A percentile compares a stretch with the other conserved stretches of the same genome.
phyloP scores from a whole-genome alignment of 2,113 vertebrate species.

The Glaucomys volans region DNA sequence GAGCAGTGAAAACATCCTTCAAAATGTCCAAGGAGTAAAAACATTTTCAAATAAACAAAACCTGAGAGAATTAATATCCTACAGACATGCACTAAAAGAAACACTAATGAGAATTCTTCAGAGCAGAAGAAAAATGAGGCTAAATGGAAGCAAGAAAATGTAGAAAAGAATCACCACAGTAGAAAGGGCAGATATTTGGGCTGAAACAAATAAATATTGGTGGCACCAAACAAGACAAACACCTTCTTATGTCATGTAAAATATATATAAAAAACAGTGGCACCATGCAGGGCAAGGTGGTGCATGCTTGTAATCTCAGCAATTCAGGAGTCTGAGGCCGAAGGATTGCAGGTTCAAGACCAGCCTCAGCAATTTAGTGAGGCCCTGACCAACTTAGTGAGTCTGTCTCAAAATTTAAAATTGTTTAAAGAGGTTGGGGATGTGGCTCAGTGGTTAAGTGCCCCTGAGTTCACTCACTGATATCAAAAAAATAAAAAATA shows the following conservation, averaged over 20 bases:
- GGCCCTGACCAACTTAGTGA: too few species aligned
- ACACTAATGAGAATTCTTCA: neutral
- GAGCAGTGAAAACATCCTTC: conserved; percentile 22
- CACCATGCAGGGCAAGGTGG: neutral
- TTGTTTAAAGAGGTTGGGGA: too few species aligned
- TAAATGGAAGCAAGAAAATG: neutral
- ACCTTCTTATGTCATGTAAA: neutral
- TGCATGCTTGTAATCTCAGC: too few species aligned
- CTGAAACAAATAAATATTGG: conserved; percentile 23
- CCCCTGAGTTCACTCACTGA: too few species aligned
- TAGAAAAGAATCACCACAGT: neutral
- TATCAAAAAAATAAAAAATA: too few species aligned
- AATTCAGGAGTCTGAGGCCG: too few species aligned
- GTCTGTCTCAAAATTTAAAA: too few species aligned
- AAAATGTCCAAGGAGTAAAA: conserved; percentile 13
- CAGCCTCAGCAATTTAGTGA: too few species aligned
- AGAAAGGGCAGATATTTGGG: neutral
- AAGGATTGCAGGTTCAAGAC: too few species aligned
- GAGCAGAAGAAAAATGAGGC: conserved; percentile 31
- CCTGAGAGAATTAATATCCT: conserved; percentile 37
- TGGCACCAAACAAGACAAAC: neutral
- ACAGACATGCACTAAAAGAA: neutral
- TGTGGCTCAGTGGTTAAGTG: too few species aligned
- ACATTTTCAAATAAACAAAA: conserved; percentile 67
- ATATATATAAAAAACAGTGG: neutral